Conservation (phyloP, 2,113 vertebrate species). For the Anser brachyrhynchus region DNA sequence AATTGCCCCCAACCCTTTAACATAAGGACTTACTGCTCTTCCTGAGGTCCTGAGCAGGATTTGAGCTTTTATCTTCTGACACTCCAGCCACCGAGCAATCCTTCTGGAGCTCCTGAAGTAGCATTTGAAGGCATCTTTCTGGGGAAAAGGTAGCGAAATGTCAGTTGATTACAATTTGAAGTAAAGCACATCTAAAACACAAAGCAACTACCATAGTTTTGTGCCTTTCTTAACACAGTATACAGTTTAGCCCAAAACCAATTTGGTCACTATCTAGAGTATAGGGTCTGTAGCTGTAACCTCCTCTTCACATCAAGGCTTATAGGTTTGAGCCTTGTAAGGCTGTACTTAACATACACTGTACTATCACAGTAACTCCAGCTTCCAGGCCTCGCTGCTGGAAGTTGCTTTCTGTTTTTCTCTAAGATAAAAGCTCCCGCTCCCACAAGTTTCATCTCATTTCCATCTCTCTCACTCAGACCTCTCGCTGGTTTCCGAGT, state of each 20-base stretch:
- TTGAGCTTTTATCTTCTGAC: background rate
- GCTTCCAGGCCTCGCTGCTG: no score
- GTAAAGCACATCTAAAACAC: background rate
- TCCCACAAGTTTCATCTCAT: no score
- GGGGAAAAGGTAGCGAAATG: background rate
- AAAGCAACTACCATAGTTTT: background rate
- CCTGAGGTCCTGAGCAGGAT: background rate
- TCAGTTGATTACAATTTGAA: background rate
- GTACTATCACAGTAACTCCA: background rate
- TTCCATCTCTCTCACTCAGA: background rate
- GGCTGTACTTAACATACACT: background rate
- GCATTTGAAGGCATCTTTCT: background rate
- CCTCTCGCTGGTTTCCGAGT: background rate
- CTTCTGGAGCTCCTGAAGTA: background rate
- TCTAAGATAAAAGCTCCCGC: background rate
- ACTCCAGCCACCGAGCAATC: background rate
- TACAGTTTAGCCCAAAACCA: no score
- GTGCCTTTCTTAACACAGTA: background rate
- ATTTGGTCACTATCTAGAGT: no score
- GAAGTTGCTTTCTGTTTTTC: background rate
- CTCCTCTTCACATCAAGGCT: background rate
- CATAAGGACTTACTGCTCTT: background rate
- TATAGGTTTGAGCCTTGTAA: background rate
- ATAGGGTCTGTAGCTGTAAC: background rate
- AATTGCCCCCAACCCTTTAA: no score